A percentile compares a stretch with the other conserved stretches of the same genome.
phyloP scores from a whole-genome alignment of 2,888 invertebrate species.

The Griposia aprilina region DNA sequence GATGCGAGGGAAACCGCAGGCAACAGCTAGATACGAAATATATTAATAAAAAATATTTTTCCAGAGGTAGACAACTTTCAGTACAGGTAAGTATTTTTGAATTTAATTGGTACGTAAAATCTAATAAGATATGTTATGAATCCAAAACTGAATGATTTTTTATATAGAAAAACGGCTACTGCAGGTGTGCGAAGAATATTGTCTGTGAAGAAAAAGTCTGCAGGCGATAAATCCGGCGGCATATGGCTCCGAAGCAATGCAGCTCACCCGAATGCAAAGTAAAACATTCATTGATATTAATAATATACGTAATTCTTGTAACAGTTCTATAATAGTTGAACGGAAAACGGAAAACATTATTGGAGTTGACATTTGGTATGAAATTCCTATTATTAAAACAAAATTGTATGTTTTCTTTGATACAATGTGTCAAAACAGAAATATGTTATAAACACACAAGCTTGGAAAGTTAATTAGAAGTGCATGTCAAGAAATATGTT shows the following conservation, averaged over 20 bases:
- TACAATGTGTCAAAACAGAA: not conserved
- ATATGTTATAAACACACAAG: not conserved
- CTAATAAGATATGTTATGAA: not conserved
- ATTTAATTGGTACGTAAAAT: not conserved
- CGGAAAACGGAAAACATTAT: not conserved
- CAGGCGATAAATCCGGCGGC: not conserved
- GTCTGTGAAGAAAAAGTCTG: not conserved
- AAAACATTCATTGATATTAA: not conserved
- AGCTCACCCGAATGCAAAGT: not conserved
- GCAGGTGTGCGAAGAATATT: not conserved
- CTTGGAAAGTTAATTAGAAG: not conserved
- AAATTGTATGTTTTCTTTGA: not conserved
- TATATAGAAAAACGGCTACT: not conserved
- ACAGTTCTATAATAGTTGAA: not conserved
- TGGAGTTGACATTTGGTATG: not conserved
- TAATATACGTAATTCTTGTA: not conserved
- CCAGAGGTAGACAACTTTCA: not conserved
- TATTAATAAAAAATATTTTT: slow-evolving; percentile 9
- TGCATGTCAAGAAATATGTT: not conserved
- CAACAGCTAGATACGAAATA: not conserved
- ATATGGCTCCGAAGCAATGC: not conserved
- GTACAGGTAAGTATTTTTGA: slow-evolving; percentile 5
- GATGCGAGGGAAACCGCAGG: not conserved
- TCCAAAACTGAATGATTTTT: not conserved
- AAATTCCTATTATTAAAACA: not conserved